Percentiles rank a stretch among this genome's conserved stretches.
Evolutionary conservation across 2,888 invertebrate species (phyloP).

Genomic region (Hirtodrosophila duncani): DNA sequence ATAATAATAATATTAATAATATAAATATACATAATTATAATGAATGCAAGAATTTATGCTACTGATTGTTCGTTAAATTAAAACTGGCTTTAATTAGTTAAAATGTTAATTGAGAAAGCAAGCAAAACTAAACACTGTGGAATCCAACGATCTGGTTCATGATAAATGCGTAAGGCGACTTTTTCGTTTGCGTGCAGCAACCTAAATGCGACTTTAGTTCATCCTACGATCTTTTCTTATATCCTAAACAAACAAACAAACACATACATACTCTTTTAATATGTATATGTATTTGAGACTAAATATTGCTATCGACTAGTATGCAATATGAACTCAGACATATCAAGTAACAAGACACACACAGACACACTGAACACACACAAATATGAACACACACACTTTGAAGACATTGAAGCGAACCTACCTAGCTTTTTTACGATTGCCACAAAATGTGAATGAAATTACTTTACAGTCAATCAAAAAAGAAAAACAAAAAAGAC

Average conservation of each 20-base stretch:
- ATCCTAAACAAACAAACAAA: slow-evolving; percentile 11
- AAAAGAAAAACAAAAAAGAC: slow-evolving; percentile 11
- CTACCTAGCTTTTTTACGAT: slow-evolving; percentile 69
- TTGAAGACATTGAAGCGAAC: slow-evolving; percentile 61
- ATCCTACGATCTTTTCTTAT: slow-evolving; percentile 11
- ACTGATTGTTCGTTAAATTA: slow-evolving; percentile 54
- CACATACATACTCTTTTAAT: slow-evolving; percentile 58
- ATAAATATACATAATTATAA: slow-evolving; percentile 7
- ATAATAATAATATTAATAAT: slow-evolving; percentile 19
- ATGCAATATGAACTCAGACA: slow-evolving; percentile 67
- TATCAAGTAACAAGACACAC: slow-evolving; percentile 65
- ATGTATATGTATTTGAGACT: slow-evolving; percentile 72
- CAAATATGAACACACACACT: slow-evolving; percentile 24
- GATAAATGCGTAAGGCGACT: slow-evolving; percentile 37
- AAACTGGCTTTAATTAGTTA: slow-evolving; percentile 69
- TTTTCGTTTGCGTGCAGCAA: slow-evolving; percentile 50
- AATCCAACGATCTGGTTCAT: slow-evolving; percentile 40
- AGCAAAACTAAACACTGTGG: slow-evolving; percentile 16
- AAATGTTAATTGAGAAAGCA: slow-evolving; percentile 32
- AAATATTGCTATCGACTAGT: slow-evolving; percentile 54
- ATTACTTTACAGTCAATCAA: slow-evolving; percentile 56
- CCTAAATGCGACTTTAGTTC: slow-evolving; percentile 32
- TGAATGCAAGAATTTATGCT: slow-evolving; percentile 41
- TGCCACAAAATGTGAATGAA: slow-evolving; percentile 51
- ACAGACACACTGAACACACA: slow-evolving; percentile 6